Percentiles rank a stretch among this genome's conserved stretches.
phyloP scores from a whole-genome alignment of 2,797 vertebrate genomes.

The Prunella strophiata region DNA sequence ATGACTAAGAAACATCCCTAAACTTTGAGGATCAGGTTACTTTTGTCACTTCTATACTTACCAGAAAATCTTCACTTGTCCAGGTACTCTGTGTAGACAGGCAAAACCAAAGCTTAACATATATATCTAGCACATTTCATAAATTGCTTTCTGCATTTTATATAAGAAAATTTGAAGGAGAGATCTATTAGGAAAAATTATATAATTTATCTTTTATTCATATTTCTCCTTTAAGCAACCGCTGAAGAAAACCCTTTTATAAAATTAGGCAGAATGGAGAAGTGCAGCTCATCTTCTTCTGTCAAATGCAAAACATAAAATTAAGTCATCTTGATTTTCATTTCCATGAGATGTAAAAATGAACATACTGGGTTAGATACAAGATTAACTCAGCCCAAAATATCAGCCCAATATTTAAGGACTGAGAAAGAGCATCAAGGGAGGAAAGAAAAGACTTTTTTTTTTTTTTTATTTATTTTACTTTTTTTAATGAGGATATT shows the following conservation, averaged over 20 bases:
- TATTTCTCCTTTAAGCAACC: neutral
- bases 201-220: neutral
- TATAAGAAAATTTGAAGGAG: neutral
- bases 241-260: neutral
- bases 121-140: neutral
- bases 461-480: neutral
- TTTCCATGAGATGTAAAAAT: neutral
- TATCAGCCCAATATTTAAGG: neutral
- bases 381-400: neutral
- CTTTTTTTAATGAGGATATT: neutral
- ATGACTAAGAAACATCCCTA: neutral
- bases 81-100: neutral
- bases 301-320: neutral
- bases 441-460: accelerated
- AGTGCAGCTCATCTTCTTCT: neutral
- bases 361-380: neutral
- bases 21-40: neutral
- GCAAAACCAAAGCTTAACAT: neutral
- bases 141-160: neutral
- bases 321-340: neutral
- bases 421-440: accelerated
- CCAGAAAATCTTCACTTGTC: neutral
- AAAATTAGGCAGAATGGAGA: neutral
- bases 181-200: neutral
- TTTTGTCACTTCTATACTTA: neutral